These are phyloP conservation scores for Magallana ariakensis DNA, from an alignment of 1,140 invertebrate genomes.

Conservation along the genomic window DNA sequence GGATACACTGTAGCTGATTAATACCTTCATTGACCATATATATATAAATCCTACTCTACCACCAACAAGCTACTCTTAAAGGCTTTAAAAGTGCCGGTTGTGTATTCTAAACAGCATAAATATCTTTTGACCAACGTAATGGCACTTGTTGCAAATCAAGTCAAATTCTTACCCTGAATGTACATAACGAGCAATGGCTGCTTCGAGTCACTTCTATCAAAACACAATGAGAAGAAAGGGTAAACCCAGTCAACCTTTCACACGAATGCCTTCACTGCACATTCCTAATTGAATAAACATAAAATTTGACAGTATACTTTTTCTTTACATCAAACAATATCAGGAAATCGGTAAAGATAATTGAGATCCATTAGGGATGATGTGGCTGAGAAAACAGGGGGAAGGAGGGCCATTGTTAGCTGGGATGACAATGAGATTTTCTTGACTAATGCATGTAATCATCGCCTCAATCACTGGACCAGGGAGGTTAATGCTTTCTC, in stretches of 20 bases:
- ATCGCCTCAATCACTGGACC: neutral
- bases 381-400: neutral
- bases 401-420: slow-evolving; percentile 1
- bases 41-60: no score
- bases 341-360: slow-evolving; percentile 34
- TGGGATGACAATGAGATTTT: slow-evolving; percentile 16
- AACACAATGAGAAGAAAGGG: slow-evolving; percentile 1
- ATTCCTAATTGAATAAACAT: slow-evolving; percentile 32
- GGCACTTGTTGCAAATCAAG: no score
- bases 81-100: no score
- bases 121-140: no score
- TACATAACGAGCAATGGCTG: slow-evolving; percentile 5
- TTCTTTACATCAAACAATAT: slow-evolving; percentile 37
- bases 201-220: slow-evolving; percentile 22
- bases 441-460: slow-evolving; percentile 32
- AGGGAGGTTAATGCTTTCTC: slow-evolving; percentile 18
- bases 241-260: slow-evolving; percentile 31
- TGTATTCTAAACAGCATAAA: no score
- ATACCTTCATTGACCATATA: no score
- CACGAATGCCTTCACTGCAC: slow-evolving; percentile 25
- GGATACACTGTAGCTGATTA: no score
- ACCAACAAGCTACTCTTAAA: no score
- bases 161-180: neutral
- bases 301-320: slow-evolving; percentile 35
- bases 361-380: slow-evolving; percentile 20